Conservation (phyloP, 2,113 vertebrate species). For the Vulpes lagopus region DNA sequence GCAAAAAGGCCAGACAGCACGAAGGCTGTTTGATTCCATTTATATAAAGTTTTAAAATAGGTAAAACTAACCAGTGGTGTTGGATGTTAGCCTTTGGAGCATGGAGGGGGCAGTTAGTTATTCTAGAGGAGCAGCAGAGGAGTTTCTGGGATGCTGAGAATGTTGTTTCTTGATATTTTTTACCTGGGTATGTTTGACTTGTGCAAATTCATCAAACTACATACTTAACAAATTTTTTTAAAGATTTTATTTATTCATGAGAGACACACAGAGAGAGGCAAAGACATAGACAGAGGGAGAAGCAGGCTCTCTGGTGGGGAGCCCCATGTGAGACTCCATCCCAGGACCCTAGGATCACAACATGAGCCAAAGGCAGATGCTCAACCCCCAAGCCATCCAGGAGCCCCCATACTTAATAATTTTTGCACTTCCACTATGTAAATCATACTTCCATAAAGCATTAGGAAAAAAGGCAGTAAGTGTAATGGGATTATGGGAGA, state of each 20-base stretch:
- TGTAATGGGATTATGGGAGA: slow-evolving; percentile 17
- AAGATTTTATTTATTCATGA: no score
- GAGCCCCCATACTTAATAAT: not conserved
- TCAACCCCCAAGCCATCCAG: no score
- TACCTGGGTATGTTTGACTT: not conserved
- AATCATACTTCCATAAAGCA: not conserved
- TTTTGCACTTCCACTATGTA: slow-evolving; percentile 15
- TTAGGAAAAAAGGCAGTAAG: not conserved
- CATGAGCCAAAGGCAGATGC: no score
- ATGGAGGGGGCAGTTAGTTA: not conserved
- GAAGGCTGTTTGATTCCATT: not conserved
- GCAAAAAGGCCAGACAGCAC: not conserved
- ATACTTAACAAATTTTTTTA: not conserved
- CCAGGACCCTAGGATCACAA: no score
- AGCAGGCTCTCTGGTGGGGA: no score
- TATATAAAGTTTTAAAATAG: not conserved
- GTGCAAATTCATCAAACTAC: not conserved
- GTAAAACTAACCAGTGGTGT: not conserved
- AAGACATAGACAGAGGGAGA: no score
- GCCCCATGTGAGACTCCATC: no score
- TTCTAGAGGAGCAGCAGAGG: not conserved
- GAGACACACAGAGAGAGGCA: no score
- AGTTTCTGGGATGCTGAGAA: not conserved
- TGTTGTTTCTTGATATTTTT: not conserved
- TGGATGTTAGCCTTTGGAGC: not conserved